Conservation (phyloP, 2,797 vertebrate species). For the Prunella strophiata region DNA sequence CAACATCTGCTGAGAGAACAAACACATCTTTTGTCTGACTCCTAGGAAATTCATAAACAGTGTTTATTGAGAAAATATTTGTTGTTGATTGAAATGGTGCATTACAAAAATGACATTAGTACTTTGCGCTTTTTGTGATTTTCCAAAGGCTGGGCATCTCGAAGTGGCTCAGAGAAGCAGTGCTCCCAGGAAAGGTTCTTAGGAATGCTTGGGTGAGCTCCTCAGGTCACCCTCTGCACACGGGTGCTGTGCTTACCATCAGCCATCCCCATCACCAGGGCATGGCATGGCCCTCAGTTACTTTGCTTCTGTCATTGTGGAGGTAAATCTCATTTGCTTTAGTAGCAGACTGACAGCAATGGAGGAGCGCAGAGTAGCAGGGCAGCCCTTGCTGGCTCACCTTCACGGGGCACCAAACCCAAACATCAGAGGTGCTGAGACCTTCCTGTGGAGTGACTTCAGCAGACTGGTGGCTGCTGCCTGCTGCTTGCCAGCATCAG, state of each 20-base stretch:
- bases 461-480: fast-evolving
- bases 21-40: background rate
- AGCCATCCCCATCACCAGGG: background rate
- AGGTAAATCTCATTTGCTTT: background rate
- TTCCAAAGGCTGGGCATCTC: background rate
- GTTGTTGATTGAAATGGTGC: background rate
- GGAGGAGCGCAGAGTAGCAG: fast-evolving
- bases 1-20: background rate
- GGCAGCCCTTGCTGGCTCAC: background rate
- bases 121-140: background rate
- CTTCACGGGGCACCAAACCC: background rate
- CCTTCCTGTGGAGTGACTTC: fast-evolving
- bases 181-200: background rate
- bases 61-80: background rate
- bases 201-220: fast-evolving
- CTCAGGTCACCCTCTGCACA: fast-evolving
- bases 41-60: background rate
- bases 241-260: fast-evolving
- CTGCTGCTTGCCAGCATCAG: background rate
- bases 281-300: fast-evolving
- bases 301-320: background rate
- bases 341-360: fast-evolving
- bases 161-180: background rate
- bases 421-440: background rate
- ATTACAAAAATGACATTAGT: background rate